Evolutionary conservation across 2,113 vertebrate species (phyloP).

Genomic region (Paratilapia polleni): DNA sequence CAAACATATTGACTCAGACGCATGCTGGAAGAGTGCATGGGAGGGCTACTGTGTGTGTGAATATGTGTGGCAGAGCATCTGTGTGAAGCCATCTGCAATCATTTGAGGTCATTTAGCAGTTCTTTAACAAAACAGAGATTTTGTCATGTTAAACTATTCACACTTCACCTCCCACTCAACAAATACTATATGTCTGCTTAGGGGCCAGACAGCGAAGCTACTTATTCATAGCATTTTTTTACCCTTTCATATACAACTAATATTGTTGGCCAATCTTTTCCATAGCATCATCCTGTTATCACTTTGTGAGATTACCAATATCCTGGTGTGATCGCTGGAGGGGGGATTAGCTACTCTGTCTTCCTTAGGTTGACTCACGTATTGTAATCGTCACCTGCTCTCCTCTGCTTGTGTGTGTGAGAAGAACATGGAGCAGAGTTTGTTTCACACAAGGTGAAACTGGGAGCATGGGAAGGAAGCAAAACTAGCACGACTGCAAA

Average conservation of each 20-base stretch:
- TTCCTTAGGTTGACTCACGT: background rate
- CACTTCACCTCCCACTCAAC: background rate
- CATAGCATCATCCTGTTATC: background rate
- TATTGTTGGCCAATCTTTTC: background rate
- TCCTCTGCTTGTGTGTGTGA: background rate
- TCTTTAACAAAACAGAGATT: slow-evolving; percentile 36
- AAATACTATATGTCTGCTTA: background rate
- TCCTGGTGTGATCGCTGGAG: background rate
- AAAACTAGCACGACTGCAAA: background rate
- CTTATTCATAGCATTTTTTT: background rate
- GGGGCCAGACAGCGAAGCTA: background rate
- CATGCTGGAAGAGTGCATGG: slow-evolving; percentile 29
- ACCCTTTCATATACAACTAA: background rate
- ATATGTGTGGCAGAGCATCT: slow-evolving; percentile 7
- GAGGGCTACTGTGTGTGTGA: slow-evolving; percentile 19
- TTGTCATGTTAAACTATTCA: background rate
- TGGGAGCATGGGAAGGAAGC: background rate
- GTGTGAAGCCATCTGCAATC: slow-evolving; percentile 34
- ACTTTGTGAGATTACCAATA: background rate
- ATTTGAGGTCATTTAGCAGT: slow-evolving; percentile 35
- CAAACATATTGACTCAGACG: slow-evolving; percentile 72
- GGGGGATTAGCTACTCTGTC: background rate
- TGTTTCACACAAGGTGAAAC: background rate
- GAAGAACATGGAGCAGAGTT: fast-evolving
- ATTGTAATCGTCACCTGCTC: background rate